These are phyloP conservation scores for Megaptera novaeangliae DNA, from an alignment of 2,113 vertebrate species.

Conservation along the genomic window DNA sequence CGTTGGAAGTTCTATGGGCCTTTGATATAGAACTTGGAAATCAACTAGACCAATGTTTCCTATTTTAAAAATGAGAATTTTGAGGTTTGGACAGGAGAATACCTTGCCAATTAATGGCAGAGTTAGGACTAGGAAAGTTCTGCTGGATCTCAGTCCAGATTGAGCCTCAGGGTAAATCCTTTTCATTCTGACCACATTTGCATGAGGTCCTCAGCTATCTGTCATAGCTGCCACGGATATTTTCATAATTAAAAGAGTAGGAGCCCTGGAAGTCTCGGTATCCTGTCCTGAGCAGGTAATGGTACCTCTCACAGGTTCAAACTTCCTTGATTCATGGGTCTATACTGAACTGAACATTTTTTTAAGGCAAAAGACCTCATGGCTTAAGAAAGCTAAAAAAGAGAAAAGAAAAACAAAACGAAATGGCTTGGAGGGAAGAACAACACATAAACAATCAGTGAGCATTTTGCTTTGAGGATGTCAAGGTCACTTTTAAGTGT, in stretches of 20 bases:
- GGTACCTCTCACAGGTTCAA: not conserved
- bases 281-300: not conserved
- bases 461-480: conserved; percentile 15
- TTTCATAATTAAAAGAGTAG: not conserved
- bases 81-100: not conserved
- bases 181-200: not conserved
- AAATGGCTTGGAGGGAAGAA: not conserved
- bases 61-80: not conserved
- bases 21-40: not conserved
- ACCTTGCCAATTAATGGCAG: not conserved
- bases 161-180: not conserved
- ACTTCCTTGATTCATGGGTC: not conserved
- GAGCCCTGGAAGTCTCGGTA: not conserved
- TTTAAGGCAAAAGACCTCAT: not conserved
- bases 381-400: not conserved
- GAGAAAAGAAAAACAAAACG: not conserved
- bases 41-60: not conserved
- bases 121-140: not conserved
- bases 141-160: not conserved
- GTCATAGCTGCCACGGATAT: not conserved
- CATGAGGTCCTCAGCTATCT: not conserved
- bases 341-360: not conserved
- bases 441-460: not conserved
- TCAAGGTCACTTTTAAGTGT: not conserved
- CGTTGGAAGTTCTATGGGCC: not conserved